Evolutionary conservation across 2,113 vertebrate species (phyloP).

Genomic region (Eira barbara): DNA sequence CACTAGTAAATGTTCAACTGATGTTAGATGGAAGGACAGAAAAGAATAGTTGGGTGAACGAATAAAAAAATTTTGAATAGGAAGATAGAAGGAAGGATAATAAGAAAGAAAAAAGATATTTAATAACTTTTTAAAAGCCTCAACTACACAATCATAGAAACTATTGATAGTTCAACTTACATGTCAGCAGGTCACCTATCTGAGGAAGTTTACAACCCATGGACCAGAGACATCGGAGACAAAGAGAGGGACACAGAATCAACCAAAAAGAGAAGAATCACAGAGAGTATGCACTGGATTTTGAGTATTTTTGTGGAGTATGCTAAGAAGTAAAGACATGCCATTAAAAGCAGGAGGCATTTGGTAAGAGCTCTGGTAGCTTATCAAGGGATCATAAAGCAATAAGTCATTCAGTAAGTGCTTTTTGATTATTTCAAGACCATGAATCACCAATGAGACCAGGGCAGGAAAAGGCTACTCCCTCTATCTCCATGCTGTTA

Average conservation of each 20-base stretch:
- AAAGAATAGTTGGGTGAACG: neutral
- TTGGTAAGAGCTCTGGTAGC: neutral
- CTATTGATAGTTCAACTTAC: neutral
- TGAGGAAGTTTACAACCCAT: neutral
- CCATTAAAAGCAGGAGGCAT: neutral
- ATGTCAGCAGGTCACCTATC: neutral
- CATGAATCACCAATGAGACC: neutral
- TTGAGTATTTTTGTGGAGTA: neutral
- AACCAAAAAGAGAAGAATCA: neutral
- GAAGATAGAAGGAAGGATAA: neutral
- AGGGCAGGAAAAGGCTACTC: neutral
- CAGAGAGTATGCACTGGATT: neutral
- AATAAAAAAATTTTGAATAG: neutral
- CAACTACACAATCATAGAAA: neutral
- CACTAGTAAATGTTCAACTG: neutral
- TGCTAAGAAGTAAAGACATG: neutral
- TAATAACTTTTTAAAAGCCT: constrained; percentile 1
- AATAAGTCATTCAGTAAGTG: neutral
- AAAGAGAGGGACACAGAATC: neutral
- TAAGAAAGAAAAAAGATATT: neutral
- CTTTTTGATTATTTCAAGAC: constrained; percentile 32
- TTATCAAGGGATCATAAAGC: neutral
- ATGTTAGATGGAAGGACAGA: neutral
- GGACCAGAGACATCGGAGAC: neutral
- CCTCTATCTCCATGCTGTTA: neutral